A percentile compares a stretch with the other conserved stretches of the same genome.
These are phyloP conservation scores for Bombyx huttoni DNA, from an alignment of 2,888 invertebrate species.

Conservation along the genomic window DNA sequence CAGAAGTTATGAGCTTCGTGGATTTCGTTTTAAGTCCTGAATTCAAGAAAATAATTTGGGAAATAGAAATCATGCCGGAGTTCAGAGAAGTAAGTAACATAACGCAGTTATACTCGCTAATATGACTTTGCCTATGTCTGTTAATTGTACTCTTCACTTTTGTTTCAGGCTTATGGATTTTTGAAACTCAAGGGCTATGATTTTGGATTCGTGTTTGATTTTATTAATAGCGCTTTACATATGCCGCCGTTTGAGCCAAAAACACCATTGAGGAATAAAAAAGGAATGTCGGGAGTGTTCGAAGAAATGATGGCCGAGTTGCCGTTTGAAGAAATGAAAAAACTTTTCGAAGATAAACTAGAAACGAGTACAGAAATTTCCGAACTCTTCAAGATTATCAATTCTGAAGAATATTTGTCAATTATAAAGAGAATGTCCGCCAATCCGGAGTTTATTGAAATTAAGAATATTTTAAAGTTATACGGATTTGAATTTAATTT, in stretches of 20 bases:
- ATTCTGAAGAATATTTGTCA: constrained; percentile 25
- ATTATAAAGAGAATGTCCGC: constrained; percentile 23
- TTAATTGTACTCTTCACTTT: constrained; percentile 2
- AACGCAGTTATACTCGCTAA: background rate
- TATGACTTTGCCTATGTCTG: background rate
- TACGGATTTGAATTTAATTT: constrained; percentile 25
- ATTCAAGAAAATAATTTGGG: constrained; percentile 19
- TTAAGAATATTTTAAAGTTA: constrained; percentile 20
- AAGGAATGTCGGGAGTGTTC: constrained; percentile 21
- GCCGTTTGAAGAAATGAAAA: constrained; percentile 25
- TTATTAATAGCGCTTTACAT: constrained; percentile 18
- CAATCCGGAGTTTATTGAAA: constrained; percentile 23
- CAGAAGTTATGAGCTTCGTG: constrained; percentile 23
- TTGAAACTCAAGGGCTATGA: constrained; percentile 27
- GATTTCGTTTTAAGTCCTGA: constrained; percentile 20
- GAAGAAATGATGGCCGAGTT: constrained; percentile 19
- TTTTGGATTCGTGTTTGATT: constrained; percentile 16
- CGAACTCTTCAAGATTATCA: constrained; percentile 21
- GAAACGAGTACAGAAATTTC: constrained; percentile 20
- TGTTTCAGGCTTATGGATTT: constrained; percentile 21
- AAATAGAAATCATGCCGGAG: constrained; percentile 24
- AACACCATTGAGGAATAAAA: constrained; percentile 5
- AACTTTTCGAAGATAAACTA: constrained; percentile 25
- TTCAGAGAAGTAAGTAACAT: constrained; percentile 26
- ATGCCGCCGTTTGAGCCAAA: constrained; percentile 18